A percentile compares a stretch with the other conserved stretches of the same genome.
Evolutionary conservation across 2,888 invertebrate species (phyloP).

Genomic region (Amphipyra tragopoginis): DNA sequence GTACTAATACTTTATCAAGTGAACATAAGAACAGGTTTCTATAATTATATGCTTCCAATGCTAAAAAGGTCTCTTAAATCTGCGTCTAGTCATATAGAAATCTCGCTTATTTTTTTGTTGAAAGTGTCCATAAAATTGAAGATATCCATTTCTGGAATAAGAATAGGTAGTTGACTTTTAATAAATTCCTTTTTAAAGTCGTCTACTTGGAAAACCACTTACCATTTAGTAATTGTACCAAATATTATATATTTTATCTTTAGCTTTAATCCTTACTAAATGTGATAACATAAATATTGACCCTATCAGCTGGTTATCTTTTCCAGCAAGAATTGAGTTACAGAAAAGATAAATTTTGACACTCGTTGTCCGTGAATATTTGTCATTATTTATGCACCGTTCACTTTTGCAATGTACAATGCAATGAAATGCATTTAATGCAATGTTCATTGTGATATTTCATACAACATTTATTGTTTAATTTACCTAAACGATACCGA

Average conservation of each 20-base stretch:
- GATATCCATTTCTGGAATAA: neutral
- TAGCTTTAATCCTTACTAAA: neutral
- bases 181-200: no score
- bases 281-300: conserved; percentile 13
- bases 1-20: neutral
- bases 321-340: conserved; percentile 10
- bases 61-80: neutral
- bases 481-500: neutral
- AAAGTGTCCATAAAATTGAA: neutral
- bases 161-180: neutral
- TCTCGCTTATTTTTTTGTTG: neutral
- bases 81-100: neutral
- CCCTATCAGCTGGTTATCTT: conserved; percentile 12
- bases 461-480: conserved; percentile 9
- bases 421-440: conserved; percentile 10
- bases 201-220: no score
- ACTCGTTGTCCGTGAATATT: conserved; percentile 14
- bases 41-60: neutral
- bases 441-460: conserved; percentile 23
- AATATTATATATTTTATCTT: no score
- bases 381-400: conserved; percentile 25
- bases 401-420: conserved; percentile 34
- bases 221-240: no score
- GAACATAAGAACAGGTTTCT: conserved; percentile 10
- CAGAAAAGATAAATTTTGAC: conserved; percentile 16